A percentile compares a stretch with the other conserved stretches of the same genome.
phyloP scores from a whole-genome alignment of 2,113 vertebrate species.

The Caracal caracal region DNA sequence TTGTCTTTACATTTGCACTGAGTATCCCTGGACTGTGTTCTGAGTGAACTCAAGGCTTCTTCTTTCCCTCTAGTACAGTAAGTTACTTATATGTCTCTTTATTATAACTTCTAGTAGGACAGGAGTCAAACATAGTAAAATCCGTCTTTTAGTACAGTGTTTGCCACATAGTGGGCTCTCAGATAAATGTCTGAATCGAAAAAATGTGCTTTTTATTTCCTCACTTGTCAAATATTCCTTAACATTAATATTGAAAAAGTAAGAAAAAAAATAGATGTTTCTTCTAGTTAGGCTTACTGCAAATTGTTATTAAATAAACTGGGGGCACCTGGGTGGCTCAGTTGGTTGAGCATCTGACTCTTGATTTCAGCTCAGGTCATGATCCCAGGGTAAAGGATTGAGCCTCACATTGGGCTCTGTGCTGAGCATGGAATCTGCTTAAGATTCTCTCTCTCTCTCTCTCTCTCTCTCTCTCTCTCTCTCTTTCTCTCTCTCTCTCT shows the following conservation, averaged over 20 bases:
- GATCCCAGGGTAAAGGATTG: too few relatives aligned
- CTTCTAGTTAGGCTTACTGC: not conserved
- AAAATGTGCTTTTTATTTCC: not conserved
- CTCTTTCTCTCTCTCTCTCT: too few relatives aligned
- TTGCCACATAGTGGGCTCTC: not conserved
- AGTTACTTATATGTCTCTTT: not conserved
- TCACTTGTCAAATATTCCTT: not conserved
- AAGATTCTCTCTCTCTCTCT: too few relatives aligned
- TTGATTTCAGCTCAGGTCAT: too few relatives aligned
- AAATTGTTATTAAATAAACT: constrained; percentile 48
- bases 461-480: too few relatives aligned
- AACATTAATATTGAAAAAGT: not conserved
- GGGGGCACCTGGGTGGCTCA: too few relatives aligned
- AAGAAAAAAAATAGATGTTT: not conserved
- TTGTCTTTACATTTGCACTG: not conserved
- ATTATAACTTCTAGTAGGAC: not conserved
- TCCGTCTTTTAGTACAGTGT: not conserved
- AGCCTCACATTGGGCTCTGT: too few relatives aligned
- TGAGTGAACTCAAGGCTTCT: not conserved
- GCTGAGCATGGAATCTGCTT: too few relatives aligned
- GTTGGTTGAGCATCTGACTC: too few relatives aligned
- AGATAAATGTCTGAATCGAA: not conserved
- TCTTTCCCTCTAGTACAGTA: not conserved
- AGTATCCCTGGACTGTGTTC: not conserved
- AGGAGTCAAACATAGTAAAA: not conserved